Evolutionary conservation across 2,797 vertebrate species (phyloP).

Genomic region (Echiichthys vipera): DNA sequence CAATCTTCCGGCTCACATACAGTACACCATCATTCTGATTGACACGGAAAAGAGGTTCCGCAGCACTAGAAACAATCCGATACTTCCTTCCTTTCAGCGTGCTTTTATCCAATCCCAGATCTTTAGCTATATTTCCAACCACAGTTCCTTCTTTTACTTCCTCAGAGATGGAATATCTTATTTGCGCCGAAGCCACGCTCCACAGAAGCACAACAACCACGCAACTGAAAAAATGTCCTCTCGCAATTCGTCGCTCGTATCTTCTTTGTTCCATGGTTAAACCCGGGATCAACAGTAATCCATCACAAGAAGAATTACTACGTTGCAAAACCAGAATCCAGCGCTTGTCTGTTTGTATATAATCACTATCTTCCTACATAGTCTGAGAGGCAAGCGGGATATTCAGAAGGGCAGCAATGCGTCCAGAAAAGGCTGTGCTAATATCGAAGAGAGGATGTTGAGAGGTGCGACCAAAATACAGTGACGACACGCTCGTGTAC

Average conservation of each 20-base stretch:
- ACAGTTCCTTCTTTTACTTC: conserved; percentile 78
- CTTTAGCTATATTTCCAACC: conserved; percentile 82
- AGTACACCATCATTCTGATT: conserved; percentile 82
- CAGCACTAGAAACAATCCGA: conserved; percentile 73
- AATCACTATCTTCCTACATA: background rate
- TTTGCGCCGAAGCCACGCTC: conserved; percentile 54
- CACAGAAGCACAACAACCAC: conserved; percentile 43
- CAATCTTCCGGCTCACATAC: conserved; percentile 78
- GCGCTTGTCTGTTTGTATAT: no score
- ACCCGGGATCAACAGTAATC: background rate
- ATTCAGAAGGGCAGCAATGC: background rate
- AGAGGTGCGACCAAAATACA: background rate
- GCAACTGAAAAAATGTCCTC: background rate
- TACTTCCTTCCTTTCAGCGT: conserved; percentile 71
- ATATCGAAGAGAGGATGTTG: background rate
- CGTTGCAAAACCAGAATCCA: fast-evolving
- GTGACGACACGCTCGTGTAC: background rate
- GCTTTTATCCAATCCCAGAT: conserved; percentile 77
- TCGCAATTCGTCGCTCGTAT: background rate
- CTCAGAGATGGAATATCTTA: conserved; percentile 78
- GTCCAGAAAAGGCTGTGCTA: background rate
- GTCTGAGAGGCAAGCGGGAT: background rate
- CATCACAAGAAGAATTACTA: background rate
- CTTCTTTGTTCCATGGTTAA: conserved; percentile 57
- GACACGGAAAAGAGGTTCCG: conserved; percentile 75